A percentile compares a stretch with the other conserved stretches of the same genome.
These are phyloP conservation scores for Andrena camellia DNA, from an alignment of 2,888 invertebrate genomes.

Conservation along the genomic window DNA sequence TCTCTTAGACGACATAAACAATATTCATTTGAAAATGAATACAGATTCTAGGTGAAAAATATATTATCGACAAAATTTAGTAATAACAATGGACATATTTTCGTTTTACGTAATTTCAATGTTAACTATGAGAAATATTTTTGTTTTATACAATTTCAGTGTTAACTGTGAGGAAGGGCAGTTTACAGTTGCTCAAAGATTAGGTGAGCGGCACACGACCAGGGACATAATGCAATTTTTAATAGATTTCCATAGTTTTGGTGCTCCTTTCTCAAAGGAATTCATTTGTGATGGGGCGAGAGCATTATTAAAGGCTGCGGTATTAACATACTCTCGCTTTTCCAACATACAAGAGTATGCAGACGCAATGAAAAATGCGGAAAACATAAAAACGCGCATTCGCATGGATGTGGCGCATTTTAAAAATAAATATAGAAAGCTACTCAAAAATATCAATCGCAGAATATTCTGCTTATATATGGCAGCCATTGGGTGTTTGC, in stretches of 20 bases:
- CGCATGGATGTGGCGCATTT: constrained; percentile 3
- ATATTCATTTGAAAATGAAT: neutral
- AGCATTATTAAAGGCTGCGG: constrained; percentile 3
- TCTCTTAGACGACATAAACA: constrained; percentile 3
- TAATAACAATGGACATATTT: neutral
- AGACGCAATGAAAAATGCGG: neutral
- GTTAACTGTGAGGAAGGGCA: neutral
- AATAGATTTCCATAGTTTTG: neutral
- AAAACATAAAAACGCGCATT: neutral
- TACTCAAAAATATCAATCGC: neutral
- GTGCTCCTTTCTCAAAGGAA: neutral
- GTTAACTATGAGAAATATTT: neutral
- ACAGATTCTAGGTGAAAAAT: constrained; percentile 4
- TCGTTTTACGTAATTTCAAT: neutral
- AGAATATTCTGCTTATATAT: neutral
- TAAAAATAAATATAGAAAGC: neutral
- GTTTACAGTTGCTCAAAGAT: neutral
- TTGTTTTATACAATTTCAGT: neutral
- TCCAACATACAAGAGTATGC: constrained; percentile 5
- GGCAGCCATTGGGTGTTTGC: neutral
- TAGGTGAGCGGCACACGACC: neutral
- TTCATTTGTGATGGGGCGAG: neutral
- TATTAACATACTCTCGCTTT: neutral
- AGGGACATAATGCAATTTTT: neutral
- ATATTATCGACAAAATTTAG: constrained; percentile 1